A percentile compares a stretch with the other conserved stretches of the same genome.
These are phyloP conservation scores for Tolmerus cingulatus DNA, from an alignment of 2,888 invertebrate genomes.

Conservation along the genomic window DNA sequence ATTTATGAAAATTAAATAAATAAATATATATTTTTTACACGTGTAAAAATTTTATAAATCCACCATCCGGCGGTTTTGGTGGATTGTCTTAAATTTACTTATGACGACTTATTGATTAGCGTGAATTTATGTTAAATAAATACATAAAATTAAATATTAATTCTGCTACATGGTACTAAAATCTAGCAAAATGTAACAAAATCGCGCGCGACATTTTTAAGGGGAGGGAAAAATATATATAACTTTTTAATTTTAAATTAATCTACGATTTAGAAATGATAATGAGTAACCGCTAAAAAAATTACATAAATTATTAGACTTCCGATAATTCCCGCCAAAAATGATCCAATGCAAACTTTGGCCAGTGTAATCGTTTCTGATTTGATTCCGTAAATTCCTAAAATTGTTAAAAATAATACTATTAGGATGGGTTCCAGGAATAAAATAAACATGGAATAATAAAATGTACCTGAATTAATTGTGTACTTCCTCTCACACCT, in stretches of 20 bases:
- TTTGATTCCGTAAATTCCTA: background rate
- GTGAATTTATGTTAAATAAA: background rate
- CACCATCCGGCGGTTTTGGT: background rate
- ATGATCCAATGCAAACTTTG: background rate
- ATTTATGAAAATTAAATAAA: background rate
- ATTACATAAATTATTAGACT: background rate
- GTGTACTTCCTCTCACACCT: background rate
- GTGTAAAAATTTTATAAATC: background rate
- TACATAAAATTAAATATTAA: background rate
- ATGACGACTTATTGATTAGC: background rate
- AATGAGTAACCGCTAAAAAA: background rate
- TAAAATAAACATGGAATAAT: background rate
- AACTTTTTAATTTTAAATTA: background rate
- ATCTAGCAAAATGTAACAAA: background rate
- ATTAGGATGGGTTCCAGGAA: no score
- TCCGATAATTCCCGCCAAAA: background rate
- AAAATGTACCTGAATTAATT: background rate
- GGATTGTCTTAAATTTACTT: background rate
- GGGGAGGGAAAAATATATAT: background rate
- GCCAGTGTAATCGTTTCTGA: background rate
- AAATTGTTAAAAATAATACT: background rate
- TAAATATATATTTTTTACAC: background rate
- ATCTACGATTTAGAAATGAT: background rate
- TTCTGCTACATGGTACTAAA: background rate
- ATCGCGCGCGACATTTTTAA: background rate